Evolutionary conservation across 2,113 vertebrate species (phyloP).

Genomic region (Athene cunicularia): DNA sequence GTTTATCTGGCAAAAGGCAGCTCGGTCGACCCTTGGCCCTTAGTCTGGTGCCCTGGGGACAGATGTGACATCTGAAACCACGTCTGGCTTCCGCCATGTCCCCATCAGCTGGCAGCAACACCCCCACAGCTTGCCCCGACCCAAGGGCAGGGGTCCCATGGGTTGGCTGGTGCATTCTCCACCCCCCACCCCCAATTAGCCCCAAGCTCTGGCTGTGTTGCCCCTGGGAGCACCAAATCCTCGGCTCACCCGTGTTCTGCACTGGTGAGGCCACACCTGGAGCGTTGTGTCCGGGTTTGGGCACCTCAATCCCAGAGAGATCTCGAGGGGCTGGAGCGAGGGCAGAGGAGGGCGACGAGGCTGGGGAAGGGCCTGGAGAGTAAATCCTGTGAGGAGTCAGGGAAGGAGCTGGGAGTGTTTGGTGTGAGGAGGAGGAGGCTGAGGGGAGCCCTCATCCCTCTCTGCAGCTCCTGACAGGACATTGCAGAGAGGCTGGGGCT

Average conservation of each 20-base stretch:
- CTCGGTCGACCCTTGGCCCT: neutral
- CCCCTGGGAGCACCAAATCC: neutral
- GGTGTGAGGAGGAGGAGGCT: no score
- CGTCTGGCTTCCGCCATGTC: neutral
- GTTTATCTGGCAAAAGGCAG: neutral
- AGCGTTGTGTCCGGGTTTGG: no score
- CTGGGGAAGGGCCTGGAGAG: no score
- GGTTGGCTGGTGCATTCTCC: neutral
- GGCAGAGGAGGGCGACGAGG: no score
- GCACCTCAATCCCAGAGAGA: no score
- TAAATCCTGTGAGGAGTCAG: no score
- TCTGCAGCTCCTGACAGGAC: no score
- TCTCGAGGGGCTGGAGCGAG: no score
- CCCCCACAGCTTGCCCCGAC: neutral
- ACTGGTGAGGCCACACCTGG: no score
- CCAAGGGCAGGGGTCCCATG: fast-evolving
- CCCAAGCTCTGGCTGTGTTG: neutral
- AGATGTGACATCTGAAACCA: neutral
- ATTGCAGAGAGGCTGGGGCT: no score
- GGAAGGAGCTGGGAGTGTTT: no score
- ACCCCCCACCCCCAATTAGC: fast-evolving
- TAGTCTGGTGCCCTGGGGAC: neutral
- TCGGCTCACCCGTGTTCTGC: neutral
- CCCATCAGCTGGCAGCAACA: neutral
- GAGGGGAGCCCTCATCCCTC: no score